Percentiles rank a stretch among this genome's conserved stretches.
phyloP scores from a whole-genome alignment of 1,140 invertebrate species.

The Meteorus sp. region DNA sequence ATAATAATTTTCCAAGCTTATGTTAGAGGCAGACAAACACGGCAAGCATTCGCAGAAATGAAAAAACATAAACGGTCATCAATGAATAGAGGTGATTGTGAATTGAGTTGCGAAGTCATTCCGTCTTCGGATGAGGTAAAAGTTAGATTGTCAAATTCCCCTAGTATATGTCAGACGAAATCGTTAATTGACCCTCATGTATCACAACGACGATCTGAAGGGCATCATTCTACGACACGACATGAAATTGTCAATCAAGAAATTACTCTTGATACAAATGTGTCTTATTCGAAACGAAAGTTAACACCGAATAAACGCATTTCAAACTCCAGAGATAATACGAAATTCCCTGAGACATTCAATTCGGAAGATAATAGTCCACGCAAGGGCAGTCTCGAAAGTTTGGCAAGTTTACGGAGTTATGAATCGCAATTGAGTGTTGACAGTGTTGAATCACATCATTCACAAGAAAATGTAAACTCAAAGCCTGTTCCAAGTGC shows the following conservation, averaged over 20 bases:
- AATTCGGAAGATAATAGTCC: conserved; percentile 44
- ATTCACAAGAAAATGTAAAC: conserved; percentile 48
- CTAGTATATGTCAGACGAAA: conserved; percentile 1
- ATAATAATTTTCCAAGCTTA: conserved; percentile 74
- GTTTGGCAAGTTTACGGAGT: conserved; percentile 58
- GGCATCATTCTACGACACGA: conserved; percentile 37
- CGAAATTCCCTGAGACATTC: conserved; percentile 38
- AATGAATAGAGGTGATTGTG: conserved; percentile 26
- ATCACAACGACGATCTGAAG: conserved; percentile 16
- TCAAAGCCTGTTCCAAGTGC: conserved; percentile 50
- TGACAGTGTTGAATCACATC: conserved; percentile 53
- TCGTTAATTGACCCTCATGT: conserved; percentile 2
- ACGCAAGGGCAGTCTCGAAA: conserved; percentile 62
- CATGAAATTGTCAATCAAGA: conserved; percentile 57
- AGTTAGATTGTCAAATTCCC: conserved; percentile 45
- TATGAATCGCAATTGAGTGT: conserved; percentile 56
- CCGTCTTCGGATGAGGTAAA: background rate
- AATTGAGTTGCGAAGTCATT: no score
- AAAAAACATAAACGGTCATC: conserved; percentile 42
- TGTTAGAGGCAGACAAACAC: conserved; percentile 65
- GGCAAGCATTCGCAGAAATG: conserved; percentile 58
- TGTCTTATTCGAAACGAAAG: conserved; percentile 61
- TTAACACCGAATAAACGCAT: conserved; percentile 57
- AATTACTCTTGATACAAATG: conserved; percentile 49
- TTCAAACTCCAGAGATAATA: conserved; percentile 37